Evolutionary conservation across 2,888 invertebrate species (phyloP).

Genomic region (Cataglyphis cursor): DNA sequence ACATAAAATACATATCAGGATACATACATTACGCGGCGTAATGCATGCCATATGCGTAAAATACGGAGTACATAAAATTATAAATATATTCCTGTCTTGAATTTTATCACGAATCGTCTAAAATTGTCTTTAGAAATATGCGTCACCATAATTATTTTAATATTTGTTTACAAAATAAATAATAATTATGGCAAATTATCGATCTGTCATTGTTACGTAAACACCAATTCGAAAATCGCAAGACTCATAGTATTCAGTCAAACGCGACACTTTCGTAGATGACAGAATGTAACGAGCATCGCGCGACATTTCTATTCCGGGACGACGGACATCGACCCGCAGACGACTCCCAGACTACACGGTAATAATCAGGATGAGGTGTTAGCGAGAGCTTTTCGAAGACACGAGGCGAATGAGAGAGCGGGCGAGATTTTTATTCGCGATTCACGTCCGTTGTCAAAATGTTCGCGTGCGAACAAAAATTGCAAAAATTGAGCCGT

Average conservation of each 20-base stretch:
- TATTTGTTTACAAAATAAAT: neutral
- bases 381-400: constrained; percentile 7
- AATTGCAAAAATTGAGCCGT: constrained; percentile 61
- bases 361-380: constrained; percentile 73
- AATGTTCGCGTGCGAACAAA: constrained; percentile 58
- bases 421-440: constrained; percentile 5
- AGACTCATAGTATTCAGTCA: constrained; percentile 14
- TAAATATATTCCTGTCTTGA: neutral
- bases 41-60: neutral
- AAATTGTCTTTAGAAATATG: neutral
- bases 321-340: constrained; percentile 85
- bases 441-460: constrained; percentile 53
- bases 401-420: constrained; percentile 29
- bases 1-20: neutral
- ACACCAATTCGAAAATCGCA: constrained; percentile 22
- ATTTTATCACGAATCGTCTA: neutral
- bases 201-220: neutral
- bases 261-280: constrained; percentile 77
- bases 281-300: constrained; percentile 81
- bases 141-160: neutral
- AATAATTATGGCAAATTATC: neutral
- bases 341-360: constrained; percentile 85
- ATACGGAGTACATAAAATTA: neutral
- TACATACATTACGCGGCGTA: neutral
- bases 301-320: constrained; percentile 85